A percentile compares a stretch with the other conserved stretches of the same genome.
These are phyloP conservation scores for Polypterus bichir DNA, from an alignment of 2,113 vertebrate genomes.

Conservation along the genomic window DNA sequence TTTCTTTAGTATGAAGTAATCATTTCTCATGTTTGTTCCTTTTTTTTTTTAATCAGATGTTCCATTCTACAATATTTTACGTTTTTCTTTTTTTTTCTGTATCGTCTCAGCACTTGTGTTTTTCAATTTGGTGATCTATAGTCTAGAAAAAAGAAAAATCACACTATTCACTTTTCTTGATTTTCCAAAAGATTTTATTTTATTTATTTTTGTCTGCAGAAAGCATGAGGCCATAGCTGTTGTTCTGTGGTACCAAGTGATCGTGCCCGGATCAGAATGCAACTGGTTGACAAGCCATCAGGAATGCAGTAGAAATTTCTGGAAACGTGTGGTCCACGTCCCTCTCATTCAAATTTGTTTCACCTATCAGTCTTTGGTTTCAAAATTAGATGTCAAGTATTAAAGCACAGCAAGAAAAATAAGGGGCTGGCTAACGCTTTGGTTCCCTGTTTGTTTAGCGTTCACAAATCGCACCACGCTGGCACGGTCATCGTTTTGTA, in stretches of 20 bases:
- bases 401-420: too few species aligned
- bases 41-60: constrained; percentile 24
- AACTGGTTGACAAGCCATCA: constrained; percentile 37
- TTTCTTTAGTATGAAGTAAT: constrained; percentile 38
- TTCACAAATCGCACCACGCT: too few species aligned
- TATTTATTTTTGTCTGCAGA: constrained; percentile 21
- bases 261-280: constrained; percentile 37
- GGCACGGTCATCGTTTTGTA: too few species aligned
- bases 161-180: constrained; percentile 30
- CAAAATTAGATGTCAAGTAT: too few species aligned
- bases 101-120: constrained; percentile 47
- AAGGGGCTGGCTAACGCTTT: too few species aligned
- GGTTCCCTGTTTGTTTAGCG: too few species aligned
- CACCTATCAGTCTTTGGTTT: too few species aligned
- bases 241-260: constrained; percentile 23
- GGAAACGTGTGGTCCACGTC: too few species aligned
- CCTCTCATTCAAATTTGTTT: too few species aligned
- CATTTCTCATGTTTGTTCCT: constrained; percentile 36
- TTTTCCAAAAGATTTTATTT: constrained; percentile 34
- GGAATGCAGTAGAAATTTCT: too few species aligned
- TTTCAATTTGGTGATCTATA: constrained; percentile 30
- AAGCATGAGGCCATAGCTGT: constrained; percentile 51
- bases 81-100: constrained; percentile 30
- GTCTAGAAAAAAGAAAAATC: constrained; percentile 30
- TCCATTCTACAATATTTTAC: constrained; percentile 37